Evolutionary conservation across 2,797 vertebrate genomes (phyloP).

Genomic region (Echeneis naucrates): DNA sequence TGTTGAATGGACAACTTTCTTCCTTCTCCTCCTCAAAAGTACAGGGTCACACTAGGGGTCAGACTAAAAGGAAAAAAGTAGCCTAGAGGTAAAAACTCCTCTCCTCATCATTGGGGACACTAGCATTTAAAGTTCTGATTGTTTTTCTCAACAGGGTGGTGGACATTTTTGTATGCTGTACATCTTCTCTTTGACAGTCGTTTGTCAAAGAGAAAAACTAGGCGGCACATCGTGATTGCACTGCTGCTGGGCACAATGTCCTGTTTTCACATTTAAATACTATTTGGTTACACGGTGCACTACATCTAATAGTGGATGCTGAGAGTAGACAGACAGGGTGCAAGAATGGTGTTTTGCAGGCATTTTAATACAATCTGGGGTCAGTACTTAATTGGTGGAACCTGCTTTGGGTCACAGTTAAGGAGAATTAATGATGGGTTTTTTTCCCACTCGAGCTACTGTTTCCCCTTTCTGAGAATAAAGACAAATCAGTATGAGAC

Average conservation of each 20-base stretch:
- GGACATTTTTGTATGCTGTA: slow-evolving; percentile 28
- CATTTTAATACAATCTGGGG: slow-evolving; percentile 44
- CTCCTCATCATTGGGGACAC: slow-evolving; percentile 35
- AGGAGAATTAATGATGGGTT: slow-evolving; percentile 12
- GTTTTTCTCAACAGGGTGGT: slow-evolving; percentile 51
- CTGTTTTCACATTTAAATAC: slow-evolving; percentile 45
- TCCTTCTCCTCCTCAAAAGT: slow-evolving; percentile 26
- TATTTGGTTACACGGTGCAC: slow-evolving; percentile 67
- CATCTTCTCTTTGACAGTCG: slow-evolving; percentile 26
- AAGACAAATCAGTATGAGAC: slow-evolving; percentile 72
- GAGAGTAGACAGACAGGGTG: slow-evolving; percentile 60
- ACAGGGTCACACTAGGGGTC: slow-evolving; percentile 51
- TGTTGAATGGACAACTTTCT: slow-evolving; percentile 6
- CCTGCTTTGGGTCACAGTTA: slow-evolving; percentile 34
- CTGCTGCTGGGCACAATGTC: slow-evolving; percentile 50
- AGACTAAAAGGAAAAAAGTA: slow-evolving; percentile 31
- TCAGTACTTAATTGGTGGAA: slow-evolving; percentile 22
- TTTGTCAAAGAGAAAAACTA: slow-evolving; percentile 23
- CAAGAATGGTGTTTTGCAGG: slow-evolving; percentile 42
- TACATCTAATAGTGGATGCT: slow-evolving; percentile 55
- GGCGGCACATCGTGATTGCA: slow-evolving; percentile 34
- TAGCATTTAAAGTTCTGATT: slow-evolving; percentile 33
- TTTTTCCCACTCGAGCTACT: slow-evolving; percentile 26
- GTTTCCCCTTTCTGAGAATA: slow-evolving; percentile 30
- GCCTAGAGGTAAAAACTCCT: slow-evolving; percentile 35